Evolutionary conservation across 2,797 vertebrate species (phyloP), one percentile per base, ranked within the genome.

Genomic region (Miichthys miiuy): DNA sequence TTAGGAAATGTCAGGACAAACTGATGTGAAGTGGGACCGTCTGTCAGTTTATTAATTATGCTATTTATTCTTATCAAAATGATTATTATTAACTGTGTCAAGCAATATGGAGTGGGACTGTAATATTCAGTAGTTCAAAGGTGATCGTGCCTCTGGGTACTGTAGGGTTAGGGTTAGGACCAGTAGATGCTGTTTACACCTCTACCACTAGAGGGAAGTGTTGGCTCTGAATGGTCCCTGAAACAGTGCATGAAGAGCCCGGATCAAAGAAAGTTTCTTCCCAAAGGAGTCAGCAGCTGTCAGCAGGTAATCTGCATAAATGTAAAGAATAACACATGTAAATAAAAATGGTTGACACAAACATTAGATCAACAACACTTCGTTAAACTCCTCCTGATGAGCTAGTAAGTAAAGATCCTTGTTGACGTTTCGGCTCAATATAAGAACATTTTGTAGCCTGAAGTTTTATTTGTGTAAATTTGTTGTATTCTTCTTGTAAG

Each of bases 161-260:
- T 27, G 41, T 6, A 5, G 14, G 9, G 1, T 2, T 34, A 34
- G 30, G 30, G 30, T 38, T 38, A 9, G 9, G 18, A 14, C 16
- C 27, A 4, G 17, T 23, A 5, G 51, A 0, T 61, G 79, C 34
- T 46, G 56, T 87, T 83, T 11, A 18, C 9, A 17, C 14, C 38
- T 82, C 21, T 50, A 41, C 92, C 95, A 92, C 94, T 89, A 94
- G 95, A 95, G 95, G 93, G 88, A 63, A 50, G 72, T 92, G 84
- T 94, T 93, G 94, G 21, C 81, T 93, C 90, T 95, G 84, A 30
- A 77, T 85, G 89, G 12, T 56, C 74, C 42, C 47, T 44, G 73
- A 47, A 46, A 14, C n/a, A 0, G 21, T 30, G 21, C 52, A 20
- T 12, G 38, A 2, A 4, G 27, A n/a, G 47, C 11, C 0, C 17